Percentiles rank a stretch among this genome's conserved stretches.
These are phyloP conservation scores for Scaptomyza tumidula DNA, from an alignment of 2,888 invertebrate genomes.

Conservation along the genomic window DNA sequence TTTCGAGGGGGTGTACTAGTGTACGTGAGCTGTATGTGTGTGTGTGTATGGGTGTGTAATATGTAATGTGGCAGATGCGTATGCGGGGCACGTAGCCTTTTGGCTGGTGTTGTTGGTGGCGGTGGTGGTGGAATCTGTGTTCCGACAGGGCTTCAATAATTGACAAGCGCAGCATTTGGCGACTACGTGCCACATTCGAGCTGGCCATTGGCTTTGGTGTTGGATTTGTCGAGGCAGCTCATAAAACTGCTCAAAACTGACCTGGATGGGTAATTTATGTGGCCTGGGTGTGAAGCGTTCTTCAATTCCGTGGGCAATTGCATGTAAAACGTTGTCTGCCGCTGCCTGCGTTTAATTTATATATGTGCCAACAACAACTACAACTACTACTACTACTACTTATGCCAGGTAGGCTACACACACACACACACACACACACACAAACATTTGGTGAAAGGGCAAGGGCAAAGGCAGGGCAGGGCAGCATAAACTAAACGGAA, in stretches of 20 bases:
- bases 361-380: conserved; percentile 51
- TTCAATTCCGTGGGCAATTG: conserved; percentile 70
- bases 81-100: conserved; percentile 64
- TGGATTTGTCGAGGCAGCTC: conserved; percentile 42
- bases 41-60: conserved; percentile 24
- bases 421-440: conserved; percentile 1
- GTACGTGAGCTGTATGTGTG: not conserved
- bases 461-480: not conserved
- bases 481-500: not conserved
- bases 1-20: not conserved
- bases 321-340: conserved; percentile 73
- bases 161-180: conserved; percentile 63
- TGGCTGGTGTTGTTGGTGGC: conserved; percentile 10
- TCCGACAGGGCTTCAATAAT: conserved; percentile 63
- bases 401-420: conserved; percentile 54
- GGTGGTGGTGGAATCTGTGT: conserved; percentile 58
- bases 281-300: conserved; percentile 66
- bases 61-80: conserved; percentile 48
- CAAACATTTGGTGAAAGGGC: not conserved
- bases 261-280: conserved; percentile 74
- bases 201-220: conserved; percentile 17
- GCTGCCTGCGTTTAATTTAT: conserved; percentile 75
- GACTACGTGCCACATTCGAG: conserved; percentile 60
- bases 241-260: conserved; percentile 70
- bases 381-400: conserved; percentile 12